Base-by-base conservation (phyloP, 2,113 vertebrate species). In the Ammodramus savannarum region DNA sequence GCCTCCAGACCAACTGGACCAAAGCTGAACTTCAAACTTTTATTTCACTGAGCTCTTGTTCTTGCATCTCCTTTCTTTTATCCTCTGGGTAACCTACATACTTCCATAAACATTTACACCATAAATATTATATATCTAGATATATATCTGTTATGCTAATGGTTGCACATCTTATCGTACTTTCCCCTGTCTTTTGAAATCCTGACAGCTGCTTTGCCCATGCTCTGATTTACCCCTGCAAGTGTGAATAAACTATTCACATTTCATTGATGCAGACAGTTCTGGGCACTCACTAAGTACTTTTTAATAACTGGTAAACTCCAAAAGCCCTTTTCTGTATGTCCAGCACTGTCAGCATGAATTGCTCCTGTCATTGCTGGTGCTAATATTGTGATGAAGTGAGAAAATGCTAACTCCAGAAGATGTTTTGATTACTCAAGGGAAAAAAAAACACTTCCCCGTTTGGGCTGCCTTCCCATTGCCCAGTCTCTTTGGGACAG, bases 221-320 rank as follows among this genome's bases (percentile, higher is more conserved):
- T 0, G 0, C 11, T 58, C 38, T 71, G 51, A 12, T 62, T 81
- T 80, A 59, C 7, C 5, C 29, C 51, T 67, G 9, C 20, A 41
- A 17, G 21, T 36, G 38, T 44, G 43, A 80, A 48, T 12, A 18
- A 41, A 34, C 13, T 32, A 51, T 25, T 81, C 36, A 68, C 12
- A 10, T n/a, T 63, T 67, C 29, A 22, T 31, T 26, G 41, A 48
- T 13, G 11, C 3, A 46, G 8, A 3, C 20, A 52, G 61, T n/a
- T 59, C 74, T 65, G 27, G 9, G 54, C 11, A 32, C 25, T 48
- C 57, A 14, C 11, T 46, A 14, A 16, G 23, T 39, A 32, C 19
- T 13, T 75, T 91, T 85, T 55, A 46, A 43, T 31, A 4, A 3
- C 1, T 51, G 41, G 13, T 32, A 21, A 63, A 34, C 17, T 67